These are phyloP conservation scores for Rhinopomastus cyanomelas DNA, from an alignment of 2,113 vertebrate species.

Conservation along the genomic window DNA sequence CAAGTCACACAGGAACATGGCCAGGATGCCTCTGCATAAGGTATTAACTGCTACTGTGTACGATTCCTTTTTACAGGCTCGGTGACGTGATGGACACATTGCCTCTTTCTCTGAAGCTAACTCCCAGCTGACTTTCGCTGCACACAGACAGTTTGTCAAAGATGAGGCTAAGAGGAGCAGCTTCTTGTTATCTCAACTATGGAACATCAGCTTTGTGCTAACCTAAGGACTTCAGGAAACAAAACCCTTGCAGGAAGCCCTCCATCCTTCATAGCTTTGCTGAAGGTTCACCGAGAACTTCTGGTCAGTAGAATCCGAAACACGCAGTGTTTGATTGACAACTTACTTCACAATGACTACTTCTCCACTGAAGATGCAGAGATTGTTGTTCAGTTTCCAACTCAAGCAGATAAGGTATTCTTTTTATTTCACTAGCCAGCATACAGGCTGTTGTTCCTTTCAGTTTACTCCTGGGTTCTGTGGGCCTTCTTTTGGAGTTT, in stretches of 20 bases:
- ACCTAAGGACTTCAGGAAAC: not conserved
- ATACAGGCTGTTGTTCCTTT: not conserved
- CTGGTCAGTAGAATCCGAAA: slow-evolving; percentile 86
- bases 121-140: not conserved
- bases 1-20: no score
- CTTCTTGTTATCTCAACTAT: slow-evolving; percentile 38
- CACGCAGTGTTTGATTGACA: slow-evolving; percentile 88
- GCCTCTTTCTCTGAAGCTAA: not conserved
- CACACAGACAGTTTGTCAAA: not conserved
- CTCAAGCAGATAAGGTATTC: slow-evolving; percentile 85
- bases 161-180: slow-evolving; percentile 49
- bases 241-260: not conserved
- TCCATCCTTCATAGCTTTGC: slow-evolving; percentile 52
- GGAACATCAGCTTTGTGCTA: slow-evolving; percentile 46
- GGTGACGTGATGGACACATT: not conserved
- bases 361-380: slow-evolving; percentile 89
- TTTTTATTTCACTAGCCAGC: not conserved
- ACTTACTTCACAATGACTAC: slow-evolving; percentile 83
- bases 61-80: slow-evolving; percentile 6
- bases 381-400: slow-evolving; percentile 80
- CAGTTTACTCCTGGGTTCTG: not conserved
- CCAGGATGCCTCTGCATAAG: not conserved
- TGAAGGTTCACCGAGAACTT: slow-evolving; percentile 83
- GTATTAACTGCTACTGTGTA: not conserved
- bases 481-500: not conserved